Percentiles rank a stretch among this genome's conserved stretches.
These are phyloP conservation scores for Anthopleura xanthogrammica DNA, from an alignment of 92 coral and sea anemone genomes.

Conservation along the genomic window DNA sequence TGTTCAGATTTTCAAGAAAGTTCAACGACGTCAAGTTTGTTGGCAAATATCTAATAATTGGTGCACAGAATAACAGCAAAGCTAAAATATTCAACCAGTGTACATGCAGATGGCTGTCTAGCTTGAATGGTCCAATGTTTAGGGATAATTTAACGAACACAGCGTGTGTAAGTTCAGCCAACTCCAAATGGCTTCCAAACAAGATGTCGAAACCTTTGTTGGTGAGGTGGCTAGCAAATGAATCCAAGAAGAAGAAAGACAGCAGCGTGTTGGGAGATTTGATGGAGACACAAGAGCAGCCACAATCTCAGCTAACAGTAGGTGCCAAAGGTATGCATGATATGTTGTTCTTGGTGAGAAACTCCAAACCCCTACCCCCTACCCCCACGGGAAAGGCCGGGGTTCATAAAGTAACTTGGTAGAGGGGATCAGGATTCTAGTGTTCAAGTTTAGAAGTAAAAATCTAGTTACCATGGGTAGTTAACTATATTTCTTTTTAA, in stretches of 20 bases:
- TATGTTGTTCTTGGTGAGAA: too few species aligned
- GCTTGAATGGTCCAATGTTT: background rate
- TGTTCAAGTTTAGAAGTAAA: too few species aligned
- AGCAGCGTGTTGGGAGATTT: slow-evolving; percentile 43
- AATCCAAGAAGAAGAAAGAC: slow-evolving; percentile 24
- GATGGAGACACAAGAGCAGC: slow-evolving; percentile 69
- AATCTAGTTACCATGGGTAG: background rate
- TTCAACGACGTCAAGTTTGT: slow-evolving; percentile 4
- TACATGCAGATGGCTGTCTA: slow-evolving; percentile 11
- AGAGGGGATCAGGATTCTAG: too few species aligned
- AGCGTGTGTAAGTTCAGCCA: too few species aligned
- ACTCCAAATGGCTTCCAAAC: background rate
- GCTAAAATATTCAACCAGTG: background rate
- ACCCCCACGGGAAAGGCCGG: too few species aligned
- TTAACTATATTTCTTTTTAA: background rate
- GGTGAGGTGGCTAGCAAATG: slow-evolving; percentile 17
- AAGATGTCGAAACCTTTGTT: background rate
- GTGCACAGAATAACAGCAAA: background rate
- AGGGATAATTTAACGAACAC: too few species aligned
- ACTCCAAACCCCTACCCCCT: too few species aligned
- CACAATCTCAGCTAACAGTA: slow-evolving; percentile 77
- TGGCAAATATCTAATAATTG: slow-evolving; percentile 1
- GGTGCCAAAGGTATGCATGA: slow-evolving; percentile 77
- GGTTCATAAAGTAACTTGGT: too few species aligned
- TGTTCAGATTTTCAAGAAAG: slow-evolving; percentile 11